Conservation (phyloP, 2,113 vertebrate species). For the Struthio camelus region DNA sequence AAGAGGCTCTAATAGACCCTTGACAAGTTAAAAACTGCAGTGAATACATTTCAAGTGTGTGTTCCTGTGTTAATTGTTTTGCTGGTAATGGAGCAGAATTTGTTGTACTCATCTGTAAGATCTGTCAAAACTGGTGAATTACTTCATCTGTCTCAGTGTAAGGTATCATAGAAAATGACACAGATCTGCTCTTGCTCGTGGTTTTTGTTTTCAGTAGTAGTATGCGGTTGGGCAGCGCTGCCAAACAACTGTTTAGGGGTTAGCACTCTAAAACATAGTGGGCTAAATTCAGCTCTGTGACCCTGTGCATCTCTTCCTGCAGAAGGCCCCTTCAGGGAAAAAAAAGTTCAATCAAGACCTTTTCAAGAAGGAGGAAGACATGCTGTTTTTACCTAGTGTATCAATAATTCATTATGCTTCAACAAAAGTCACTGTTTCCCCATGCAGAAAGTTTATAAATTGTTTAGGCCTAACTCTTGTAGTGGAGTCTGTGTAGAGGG, state of each 20-base stretch:
- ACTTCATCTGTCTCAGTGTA: not conserved
- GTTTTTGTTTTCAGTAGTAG: not conserved
- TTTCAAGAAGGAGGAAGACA: too few relatives aligned
- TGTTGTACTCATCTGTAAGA: not conserved
- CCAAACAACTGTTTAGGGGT: not conserved
- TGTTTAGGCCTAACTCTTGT: not conserved
- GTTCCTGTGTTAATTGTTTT: conserved; percentile 4
- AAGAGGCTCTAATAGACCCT: conserved; percentile 14
- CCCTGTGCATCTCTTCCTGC: not conserved
- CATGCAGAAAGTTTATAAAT: not conserved
- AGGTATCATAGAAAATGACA: conserved; percentile 18
- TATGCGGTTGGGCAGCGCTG: not conserved
- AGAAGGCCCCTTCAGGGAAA: not conserved
- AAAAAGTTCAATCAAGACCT: not conserved
- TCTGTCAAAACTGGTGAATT: not conserved
- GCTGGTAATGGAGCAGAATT: not conserved
- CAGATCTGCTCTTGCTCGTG: conserved; percentile 2
- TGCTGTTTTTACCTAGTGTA: not conserved
- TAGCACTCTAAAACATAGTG: not conserved
- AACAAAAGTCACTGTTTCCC: not conserved
- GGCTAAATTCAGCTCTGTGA: not conserved
- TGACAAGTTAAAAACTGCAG: conserved; percentile 21
- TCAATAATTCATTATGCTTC: not conserved
- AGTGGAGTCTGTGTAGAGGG: not conserved
- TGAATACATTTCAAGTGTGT: not conserved